A percentile compares a stretch with the other conserved stretches of the same genome.
Evolutionary conservation across 2,888 invertebrate genomes (phyloP).

Genomic region (Stenodera caucasica): DNA sequence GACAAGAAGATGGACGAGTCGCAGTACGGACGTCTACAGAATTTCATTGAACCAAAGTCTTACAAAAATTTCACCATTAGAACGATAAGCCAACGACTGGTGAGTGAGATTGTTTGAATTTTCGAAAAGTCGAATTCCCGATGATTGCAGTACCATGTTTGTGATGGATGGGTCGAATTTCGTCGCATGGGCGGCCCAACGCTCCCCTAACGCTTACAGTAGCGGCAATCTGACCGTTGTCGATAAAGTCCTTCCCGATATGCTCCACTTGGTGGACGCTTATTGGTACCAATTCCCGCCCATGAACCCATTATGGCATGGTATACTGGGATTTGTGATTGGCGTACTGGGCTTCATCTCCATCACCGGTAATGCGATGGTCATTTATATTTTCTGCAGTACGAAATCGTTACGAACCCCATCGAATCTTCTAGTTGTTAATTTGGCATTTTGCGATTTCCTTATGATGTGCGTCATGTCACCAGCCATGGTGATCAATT

Average conservation of each 20-base stretch:
- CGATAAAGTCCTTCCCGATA: conserved; percentile 76
- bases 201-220: conserved; percentile 45
- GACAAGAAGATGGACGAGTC: too few species aligned
- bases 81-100: too few species aligned
- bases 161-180: conserved; percentile 58
- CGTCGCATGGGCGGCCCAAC: conserved; percentile 56
- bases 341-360: conserved; percentile 68
- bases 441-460: conserved; percentile 89
- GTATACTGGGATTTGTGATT: conserved; percentile 73
- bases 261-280: conserved; percentile 75
- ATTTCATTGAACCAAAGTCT: too few species aligned
- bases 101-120: too few species aligned
- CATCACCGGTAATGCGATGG: conserved; percentile 53
- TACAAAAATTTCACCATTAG: too few species aligned
- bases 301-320: conserved; percentile 87
- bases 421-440: conserved; percentile 87
- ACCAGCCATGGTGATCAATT: conserved; percentile 81
- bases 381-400: conserved; percentile 73
- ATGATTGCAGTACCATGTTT: too few species aligned
- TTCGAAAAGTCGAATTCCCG: too few species aligned
- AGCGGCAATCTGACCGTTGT: conserved; percentile 75
- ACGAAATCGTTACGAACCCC: conserved; percentile 82
- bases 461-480: conserved; percentile 85
- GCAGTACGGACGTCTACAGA: too few species aligned
- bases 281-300: conserved; percentile 89